Conservation (phyloP, 2,797 vertebrate genomes). For the Esox masquinongy region DNA sequence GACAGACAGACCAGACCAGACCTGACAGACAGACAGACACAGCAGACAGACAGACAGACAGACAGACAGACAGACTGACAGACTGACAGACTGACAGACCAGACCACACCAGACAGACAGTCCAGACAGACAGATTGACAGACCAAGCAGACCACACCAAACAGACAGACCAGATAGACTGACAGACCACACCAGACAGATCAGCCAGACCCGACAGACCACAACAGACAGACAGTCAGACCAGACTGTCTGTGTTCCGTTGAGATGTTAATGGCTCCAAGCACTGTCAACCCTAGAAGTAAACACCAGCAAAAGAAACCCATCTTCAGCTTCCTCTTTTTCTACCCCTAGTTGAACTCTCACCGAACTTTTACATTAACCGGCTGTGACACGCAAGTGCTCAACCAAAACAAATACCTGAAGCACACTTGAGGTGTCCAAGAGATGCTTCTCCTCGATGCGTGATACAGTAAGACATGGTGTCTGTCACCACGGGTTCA, state of each 20-base stretch:
- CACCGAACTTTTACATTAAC: too few relatives aligned
- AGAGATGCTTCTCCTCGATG: neutral
- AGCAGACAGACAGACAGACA: too few relatives aligned
- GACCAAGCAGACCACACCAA: too few relatives aligned
- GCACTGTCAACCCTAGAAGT: neutral
- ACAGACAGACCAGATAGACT: too few relatives aligned
- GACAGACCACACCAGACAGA: neutral
- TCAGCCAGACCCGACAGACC: neutral
- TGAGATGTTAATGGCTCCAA: neutral
- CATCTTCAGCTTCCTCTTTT: too few relatives aligned
- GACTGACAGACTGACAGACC: too few relatives aligned
- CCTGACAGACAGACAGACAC: too few relatives aligned
- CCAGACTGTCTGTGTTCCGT: neutral
- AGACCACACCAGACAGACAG: too few relatives aligned
- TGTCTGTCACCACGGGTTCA: neutral
- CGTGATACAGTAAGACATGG: neutral
- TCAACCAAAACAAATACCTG: neutral
- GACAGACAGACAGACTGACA: too few relatives aligned
- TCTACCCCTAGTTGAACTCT: neutral
- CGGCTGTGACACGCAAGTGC: neutral
- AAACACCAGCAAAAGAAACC: neutral
- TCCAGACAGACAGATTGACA: too few relatives aligned
- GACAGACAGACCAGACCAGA: too few relatives aligned
- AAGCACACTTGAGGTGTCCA: neutral
- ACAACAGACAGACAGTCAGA: neutral